phyloP scores from a whole-genome alignment of 2,113 vertebrate genomes.

The Toxotes jaculatrix region DNA sequence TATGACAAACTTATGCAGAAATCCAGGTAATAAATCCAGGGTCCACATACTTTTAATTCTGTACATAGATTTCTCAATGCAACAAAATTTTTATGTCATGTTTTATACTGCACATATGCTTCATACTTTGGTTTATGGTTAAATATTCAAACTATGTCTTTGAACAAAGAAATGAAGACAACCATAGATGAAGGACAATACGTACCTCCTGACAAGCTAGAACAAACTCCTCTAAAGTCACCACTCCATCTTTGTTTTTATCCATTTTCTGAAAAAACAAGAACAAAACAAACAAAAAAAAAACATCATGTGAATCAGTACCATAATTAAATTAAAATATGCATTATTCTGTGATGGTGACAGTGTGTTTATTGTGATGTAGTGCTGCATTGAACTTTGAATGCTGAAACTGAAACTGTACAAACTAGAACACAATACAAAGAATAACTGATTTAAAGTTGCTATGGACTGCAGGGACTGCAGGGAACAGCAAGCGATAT shows the following conservation, averaged over 20 bases:
- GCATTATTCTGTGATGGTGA: not conserved
- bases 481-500: not conserved
- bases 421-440: not conserved
- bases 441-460: not conserved
- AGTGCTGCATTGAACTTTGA: not conserved
- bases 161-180: not conserved
- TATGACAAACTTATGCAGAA: no score
- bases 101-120: not conserved
- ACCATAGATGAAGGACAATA: not conserved
- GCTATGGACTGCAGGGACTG: fast-evolving
- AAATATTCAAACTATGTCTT: not conserved
- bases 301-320: not conserved
- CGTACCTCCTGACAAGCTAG: slow-evolving; percentile 96
- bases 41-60: no score
- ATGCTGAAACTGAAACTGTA: not conserved
- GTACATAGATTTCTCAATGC: not conserved
- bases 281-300: no score
- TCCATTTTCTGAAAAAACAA: slow-evolving; percentile 94
- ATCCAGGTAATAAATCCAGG: no score
- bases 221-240: slow-evolving; percentile 97
- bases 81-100: not conserved
- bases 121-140: not conserved
- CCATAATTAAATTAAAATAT: not conserved
- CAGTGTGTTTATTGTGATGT: slow-evolving; percentile 12
- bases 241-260: slow-evolving; percentile 98